Percentiles rank a stretch among this genome's conserved stretches.
phyloP scores from a whole-genome alignment of 2,113 vertebrate species.

The Anolis carolinensis region DNA sequence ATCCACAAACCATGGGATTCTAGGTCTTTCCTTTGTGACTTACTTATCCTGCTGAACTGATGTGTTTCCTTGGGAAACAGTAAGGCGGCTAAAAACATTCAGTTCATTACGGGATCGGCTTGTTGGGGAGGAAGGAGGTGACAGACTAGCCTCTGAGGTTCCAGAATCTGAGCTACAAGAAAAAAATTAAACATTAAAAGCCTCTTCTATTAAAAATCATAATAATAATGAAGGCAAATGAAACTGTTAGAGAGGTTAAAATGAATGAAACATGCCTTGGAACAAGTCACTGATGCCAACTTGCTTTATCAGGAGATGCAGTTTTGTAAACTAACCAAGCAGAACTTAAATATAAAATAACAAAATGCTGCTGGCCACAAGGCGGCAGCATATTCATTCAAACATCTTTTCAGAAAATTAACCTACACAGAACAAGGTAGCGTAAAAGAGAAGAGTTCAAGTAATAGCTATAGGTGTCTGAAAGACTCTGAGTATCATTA shows the following conservation, averaged over 20 bases:
- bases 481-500: neutral
- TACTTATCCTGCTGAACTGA: conserved; percentile 83
- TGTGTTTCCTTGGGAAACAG: conserved; percentile 80
- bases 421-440: conserved; percentile 23
- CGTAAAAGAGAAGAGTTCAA: neutral
- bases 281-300: conserved; percentile 39
- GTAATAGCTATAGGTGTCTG: neutral
- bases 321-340: conserved; percentile 19
- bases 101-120: conserved; percentile 83
- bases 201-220: conserved; percentile 61
- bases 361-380: conserved; percentile 40
- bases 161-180: conserved; percentile 89
- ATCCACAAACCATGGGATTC: conserved; percentile 43
- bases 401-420: conserved; percentile 7
- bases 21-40: conserved; percentile 72
- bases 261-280: conserved; percentile 69
- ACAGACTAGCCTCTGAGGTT: conserved; percentile 85
- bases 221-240: conserved; percentile 4
- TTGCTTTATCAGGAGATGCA: conserved; percentile 51
- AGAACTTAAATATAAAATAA: conserved; percentile 42
- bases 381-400: conserved; percentile 37
- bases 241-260: conserved; percentile 71
- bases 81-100: conserved; percentile 84
- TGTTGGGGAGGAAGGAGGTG: conserved; percentile 88
- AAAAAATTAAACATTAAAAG: conserved; percentile 76